Percentiles rank a stretch among this genome's conserved stretches.
These are phyloP conservation scores for Amphipoea oculea DNA, from an alignment of 2,888 invertebrate species.

Conservation along the genomic window DNA sequence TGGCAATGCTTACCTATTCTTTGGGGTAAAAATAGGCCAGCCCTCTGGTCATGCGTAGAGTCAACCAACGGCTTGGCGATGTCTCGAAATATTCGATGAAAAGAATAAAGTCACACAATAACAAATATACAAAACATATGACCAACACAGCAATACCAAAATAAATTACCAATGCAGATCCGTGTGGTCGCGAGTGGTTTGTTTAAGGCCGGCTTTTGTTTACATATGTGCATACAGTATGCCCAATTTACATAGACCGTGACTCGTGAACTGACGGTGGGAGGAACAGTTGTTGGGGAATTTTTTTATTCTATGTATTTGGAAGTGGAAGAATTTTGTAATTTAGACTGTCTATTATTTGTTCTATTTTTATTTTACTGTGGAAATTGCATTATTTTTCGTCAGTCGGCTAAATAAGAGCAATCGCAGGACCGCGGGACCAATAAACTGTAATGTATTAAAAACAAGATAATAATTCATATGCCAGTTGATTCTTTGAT, in stretches of 20 bases:
- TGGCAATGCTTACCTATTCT: no score
- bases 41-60: no score
- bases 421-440: no score
- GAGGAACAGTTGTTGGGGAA: not conserved
- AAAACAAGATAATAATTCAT: no score
- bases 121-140: slow-evolving; percentile 46
- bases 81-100: no score
- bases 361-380: not conserved
- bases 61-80: no score
- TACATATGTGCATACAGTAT: slow-evolving; percentile 65
- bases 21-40: no score
- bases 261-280: slow-evolving; percentile 20
- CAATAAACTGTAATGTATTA: no score
- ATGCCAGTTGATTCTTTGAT: no score
- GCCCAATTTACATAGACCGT: slow-evolving; percentile 61
- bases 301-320: slow-evolving; percentile 11
- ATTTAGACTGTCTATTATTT: not conserved
- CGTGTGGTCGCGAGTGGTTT: slow-evolving; percentile 50
- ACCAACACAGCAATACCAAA: slow-evolving; percentile 48
- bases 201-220: slow-evolving; percentile 58
- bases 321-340: not conserved
- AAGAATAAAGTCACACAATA: not conserved
- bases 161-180: slow-evolving; percentile 74
- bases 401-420: not conserved
- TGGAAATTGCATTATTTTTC: not conserved